These are phyloP conservation scores for Rhyacophila brunnea DNA, from an alignment of 1,140 invertebrate genomes.

Conservation along the genomic window DNA sequence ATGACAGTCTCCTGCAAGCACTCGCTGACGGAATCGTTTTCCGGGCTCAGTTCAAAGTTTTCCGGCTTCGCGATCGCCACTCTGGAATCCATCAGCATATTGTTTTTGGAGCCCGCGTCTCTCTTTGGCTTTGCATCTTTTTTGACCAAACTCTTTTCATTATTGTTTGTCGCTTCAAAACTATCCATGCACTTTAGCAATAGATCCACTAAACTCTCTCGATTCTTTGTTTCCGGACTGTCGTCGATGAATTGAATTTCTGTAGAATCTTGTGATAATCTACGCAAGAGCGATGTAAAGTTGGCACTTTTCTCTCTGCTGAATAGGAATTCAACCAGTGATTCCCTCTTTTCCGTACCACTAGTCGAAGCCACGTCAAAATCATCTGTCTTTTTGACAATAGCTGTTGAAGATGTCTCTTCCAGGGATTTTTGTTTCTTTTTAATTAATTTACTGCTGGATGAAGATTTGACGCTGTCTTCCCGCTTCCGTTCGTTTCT, in stretches of 20 bases:
- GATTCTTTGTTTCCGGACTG: conserved; percentile 45
- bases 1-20: conserved; percentile 7
- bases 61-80: conserved; percentile 51
- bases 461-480: conserved; percentile 2
- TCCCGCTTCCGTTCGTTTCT: conserved; percentile 20
- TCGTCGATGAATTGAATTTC: conserved; percentile 50
- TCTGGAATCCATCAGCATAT: conserved; percentile 24
- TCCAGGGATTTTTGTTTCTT: conserved; percentile 28
- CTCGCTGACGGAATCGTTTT: conserved; percentile 48
- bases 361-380: conserved; percentile 10
- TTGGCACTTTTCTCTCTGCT: conserved; percentile 46
- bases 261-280: conserved; percentile 43
- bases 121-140: conserved; percentile 42
- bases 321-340: conserved; percentile 50
- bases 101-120: conserved; percentile 48
- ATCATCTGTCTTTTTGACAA: background rate
- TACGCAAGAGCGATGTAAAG: conserved; percentile 36
- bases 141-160: conserved; percentile 37
- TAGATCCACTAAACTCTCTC: conserved; percentile 50
- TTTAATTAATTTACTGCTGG: conserved; percentile 3
- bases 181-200: conserved; percentile 52
- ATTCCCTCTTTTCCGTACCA: conserved; percentile 48
- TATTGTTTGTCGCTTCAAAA: conserved; percentile 33
- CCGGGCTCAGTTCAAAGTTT: conserved; percentile 49
- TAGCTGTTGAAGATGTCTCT: conserved; percentile 14